Base-by-base conservation (phyloP, 2,113 vertebrate genomes). In the Piliocolobus tephrosceles region DNA sequence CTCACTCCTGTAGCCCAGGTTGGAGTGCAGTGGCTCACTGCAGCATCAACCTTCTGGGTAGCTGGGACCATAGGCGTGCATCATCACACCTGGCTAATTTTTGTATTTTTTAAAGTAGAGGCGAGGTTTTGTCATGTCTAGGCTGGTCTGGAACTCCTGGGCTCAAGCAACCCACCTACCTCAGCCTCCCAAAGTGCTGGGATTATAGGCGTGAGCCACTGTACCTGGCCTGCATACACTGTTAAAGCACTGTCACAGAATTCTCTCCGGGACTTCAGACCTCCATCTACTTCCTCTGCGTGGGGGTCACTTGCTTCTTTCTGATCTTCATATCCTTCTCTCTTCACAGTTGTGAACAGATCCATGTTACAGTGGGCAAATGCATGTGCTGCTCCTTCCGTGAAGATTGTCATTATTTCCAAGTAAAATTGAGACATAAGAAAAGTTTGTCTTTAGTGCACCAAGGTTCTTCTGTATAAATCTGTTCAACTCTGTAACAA, bases 261-360 rank as follows among this genome's bases (percentile, higher is more conserved):
- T 38, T 99, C 99, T 95, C 99, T 99, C 99, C 99, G 99, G 0
- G 99, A 98, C 47, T 98, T 99, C 55, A 99, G 98, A 14, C 98
- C 96, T 0, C 98, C 95, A 52, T 99, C 99, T 0, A 98, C 98
- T 79, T 99, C 99, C 38, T 99, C 99, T 10, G 99, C 98, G 93
- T 99, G 98, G 2, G 2, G 98, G 81, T 99, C 99, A 16, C 99
- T 99, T 50, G 99, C 99, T 98, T 99, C 99, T 98, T 99, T 99
- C 97, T 99, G 99, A 38, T 70, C 68, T 70, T 70, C 68, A 5
- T 70, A 70, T 20, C 35, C 68, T 70, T 70, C 68, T 20, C 8
- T 70, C 68, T n/a, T 70, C 17, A 70, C 35, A 20, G 35, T 18
- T 0, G 18, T 20, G 68, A 70, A 70, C 4, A 7, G 35, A n/a